These are phyloP conservation scores for Silurus meridionalis DNA, from an alignment of 2,113 vertebrate genomes.

Conservation along the genomic window DNA sequence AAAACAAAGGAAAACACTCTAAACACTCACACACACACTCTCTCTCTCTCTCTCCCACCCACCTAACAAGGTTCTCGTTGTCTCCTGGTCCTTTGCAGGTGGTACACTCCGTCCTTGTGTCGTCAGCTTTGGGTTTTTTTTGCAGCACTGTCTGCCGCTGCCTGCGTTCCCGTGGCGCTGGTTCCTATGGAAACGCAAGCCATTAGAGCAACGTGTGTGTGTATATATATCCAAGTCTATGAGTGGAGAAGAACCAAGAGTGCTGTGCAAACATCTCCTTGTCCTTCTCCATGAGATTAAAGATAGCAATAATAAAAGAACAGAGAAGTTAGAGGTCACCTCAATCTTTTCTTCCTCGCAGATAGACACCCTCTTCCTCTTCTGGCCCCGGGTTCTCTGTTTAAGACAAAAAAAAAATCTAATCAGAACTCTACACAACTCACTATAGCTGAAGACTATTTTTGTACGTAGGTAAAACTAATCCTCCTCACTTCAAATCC, in stretches of 20 bases:
- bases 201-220: slow-evolving; percentile 56
- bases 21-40: slow-evolving; percentile 52
- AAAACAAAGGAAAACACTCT: slow-evolving; percentile 71
- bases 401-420: slow-evolving; percentile 26
- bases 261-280: slow-evolving; percentile 43
- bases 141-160: slow-evolving; percentile 87
- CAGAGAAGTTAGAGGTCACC: slow-evolving; percentile 64
- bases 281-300: slow-evolving; percentile 40
- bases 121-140: slow-evolving; percentile 93
- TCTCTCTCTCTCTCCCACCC: slow-evolving; percentile 54
- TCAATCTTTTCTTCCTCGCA: slow-evolving; percentile 91
- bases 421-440: not conserved
- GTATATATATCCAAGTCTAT: slow-evolving; percentile 19
- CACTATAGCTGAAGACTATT: not conserved
- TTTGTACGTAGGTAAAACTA: slow-evolving; percentile 6
- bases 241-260: slow-evolving; percentile 24
- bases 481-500: slow-evolving; percentile 8
- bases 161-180: slow-evolving; percentile 84
- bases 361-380: slow-evolving; percentile 84
- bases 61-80: slow-evolving; percentile 98
- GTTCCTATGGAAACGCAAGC: slow-evolving; percentile 80
- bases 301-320: slow-evolving; percentile 23
- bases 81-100: slow-evolving; percentile 93
- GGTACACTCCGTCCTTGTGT: slow-evolving; percentile 89
- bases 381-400: slow-evolving; percentile 96